Evolutionary conservation across 2,888 invertebrate genomes (phyloP).

Genomic region (Pyralis farinalis): DNA sequence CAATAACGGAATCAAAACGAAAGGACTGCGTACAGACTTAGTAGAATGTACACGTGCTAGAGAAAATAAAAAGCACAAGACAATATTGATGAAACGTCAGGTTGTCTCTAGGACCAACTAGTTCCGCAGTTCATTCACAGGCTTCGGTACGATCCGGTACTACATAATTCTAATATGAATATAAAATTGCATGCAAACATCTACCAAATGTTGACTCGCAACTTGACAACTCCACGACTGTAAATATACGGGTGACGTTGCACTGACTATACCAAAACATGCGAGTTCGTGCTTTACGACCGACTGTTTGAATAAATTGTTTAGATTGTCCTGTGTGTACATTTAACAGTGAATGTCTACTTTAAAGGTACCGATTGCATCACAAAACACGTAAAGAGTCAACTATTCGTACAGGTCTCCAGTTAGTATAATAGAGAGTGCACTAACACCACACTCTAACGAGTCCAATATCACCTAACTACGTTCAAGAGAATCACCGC

Average conservation of each 20-base stretch:
- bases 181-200: constrained; percentile 74
- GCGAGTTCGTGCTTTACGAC: constrained; percentile 58
- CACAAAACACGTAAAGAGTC: constrained; percentile 35
- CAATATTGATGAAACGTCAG: constrained; percentile 28
- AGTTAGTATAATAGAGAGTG: constrained; percentile 45
- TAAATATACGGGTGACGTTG: constrained; percentile 63
- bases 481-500: constrained; percentile 56
- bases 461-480: constrained; percentile 69
- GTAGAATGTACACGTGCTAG: no score
- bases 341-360: constrained; percentile 26
- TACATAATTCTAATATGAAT: constrained; percentile 73
- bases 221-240: constrained; percentile 67
- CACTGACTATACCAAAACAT: constrained; percentile 61
- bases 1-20: no score
- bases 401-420: constrained; percentile 37
- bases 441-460: constrained; percentile 52
- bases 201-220: constrained; percentile 60
- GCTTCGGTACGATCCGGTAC: constrained; percentile 34
- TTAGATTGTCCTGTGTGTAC: constrained; percentile 49
- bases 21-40: no score
- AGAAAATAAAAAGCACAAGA: no score
- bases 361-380: constrained; percentile 33
- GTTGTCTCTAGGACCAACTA: constrained; percentile 27
- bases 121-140: constrained; percentile 33
- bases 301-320: constrained; percentile 60